These are phyloP conservation scores for Caprella mutica DNA, from an alignment of 2,888 invertebrate genomes.

Conservation along the genomic window DNA sequence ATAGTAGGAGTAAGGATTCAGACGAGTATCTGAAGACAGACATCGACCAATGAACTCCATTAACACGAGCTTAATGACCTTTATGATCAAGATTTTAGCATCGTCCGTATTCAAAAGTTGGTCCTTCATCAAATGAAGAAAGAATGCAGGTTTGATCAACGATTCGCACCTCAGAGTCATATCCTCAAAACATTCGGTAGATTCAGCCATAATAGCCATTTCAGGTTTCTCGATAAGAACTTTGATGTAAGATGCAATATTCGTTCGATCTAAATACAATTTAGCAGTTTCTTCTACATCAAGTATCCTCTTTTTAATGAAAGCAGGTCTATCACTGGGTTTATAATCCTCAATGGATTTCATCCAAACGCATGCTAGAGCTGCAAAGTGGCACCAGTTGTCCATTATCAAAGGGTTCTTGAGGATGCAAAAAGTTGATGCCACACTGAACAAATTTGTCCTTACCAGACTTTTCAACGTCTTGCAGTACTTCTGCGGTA, in stretches of 20 bases:
- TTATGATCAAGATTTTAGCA: background rate
- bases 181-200: background rate
- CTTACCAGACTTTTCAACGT: constrained; percentile 13
- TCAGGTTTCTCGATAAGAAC: constrained; percentile 6
- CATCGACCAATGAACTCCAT: constrained; percentile 20
- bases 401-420: constrained; percentile 26
- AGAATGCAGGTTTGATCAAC: constrained; percentile 20
- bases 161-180: constrained; percentile 19
- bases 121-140: constrained; percentile 1
- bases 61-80: constrained; percentile 10
- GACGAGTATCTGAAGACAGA: background rate
- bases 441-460: constrained; percentile 17
- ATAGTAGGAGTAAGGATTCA: background rate
- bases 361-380: constrained; percentile 23
- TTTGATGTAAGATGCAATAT: background rate
- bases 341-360: constrained; percentile 16
- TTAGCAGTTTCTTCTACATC: constrained; percentile 14
- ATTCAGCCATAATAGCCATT: constrained; percentile 22
- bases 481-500: constrained; percentile 9
- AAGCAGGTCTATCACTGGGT: constrained; percentile 11
- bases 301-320: constrained; percentile 6
- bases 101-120: too few relatives aligned
- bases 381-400: constrained; percentile 18
- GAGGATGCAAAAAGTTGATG: constrained; percentile 20
- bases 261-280: constrained; percentile 19